Percentiles rank a stretch among this genome's conserved stretches.
Evolutionary conservation across 1,140 invertebrate genomes (phyloP).

Genomic region (Scaptodrosophila lebanonensis): DNA sequence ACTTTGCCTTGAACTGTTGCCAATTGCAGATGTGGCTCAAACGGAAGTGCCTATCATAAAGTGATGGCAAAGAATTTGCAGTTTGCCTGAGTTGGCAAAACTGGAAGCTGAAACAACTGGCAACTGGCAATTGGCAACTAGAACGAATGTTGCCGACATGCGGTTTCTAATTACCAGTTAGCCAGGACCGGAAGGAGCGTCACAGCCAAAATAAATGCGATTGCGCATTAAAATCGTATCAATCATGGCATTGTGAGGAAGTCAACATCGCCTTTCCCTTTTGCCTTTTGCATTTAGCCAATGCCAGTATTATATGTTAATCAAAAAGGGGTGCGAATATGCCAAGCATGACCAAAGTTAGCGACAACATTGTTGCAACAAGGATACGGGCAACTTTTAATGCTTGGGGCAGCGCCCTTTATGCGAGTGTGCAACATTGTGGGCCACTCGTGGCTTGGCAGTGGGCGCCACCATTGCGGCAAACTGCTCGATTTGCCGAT

Average conservation of each 20-base stretch:
- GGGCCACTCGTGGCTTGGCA: slow-evolving; percentile 18
- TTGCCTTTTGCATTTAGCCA: slow-evolving; percentile 30
- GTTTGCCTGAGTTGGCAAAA: slow-evolving; percentile 49
- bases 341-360: slow-evolving; percentile 8
- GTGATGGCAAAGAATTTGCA: slow-evolving; percentile 31
- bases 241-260: slow-evolving; percentile 36
- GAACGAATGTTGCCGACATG: no score
- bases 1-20: slow-evolving; percentile 39
- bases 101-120: slow-evolving; percentile 21
- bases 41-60: slow-evolving; percentile 56
- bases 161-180: slow-evolving; percentile 67
- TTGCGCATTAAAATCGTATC: slow-evolving; percentile 66
- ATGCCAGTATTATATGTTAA: no score
- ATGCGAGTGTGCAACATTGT: slow-evolving; percentile 37
- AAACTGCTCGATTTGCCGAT: slow-evolving; percentile 31
- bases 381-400: neutral
- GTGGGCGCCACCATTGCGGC: no score
- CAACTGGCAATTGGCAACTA: no score
- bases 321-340: no score
- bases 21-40: slow-evolving; percentile 21
- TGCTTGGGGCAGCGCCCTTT: neutral
- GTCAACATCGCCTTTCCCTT: slow-evolving; percentile 15
- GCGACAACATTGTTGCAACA: slow-evolving; percentile 23
- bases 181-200: neutral
- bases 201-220: slow-evolving; percentile 32